Conservation (phyloP, 1,140 invertebrate species). For the Drosophila tsacasi region DNA sequence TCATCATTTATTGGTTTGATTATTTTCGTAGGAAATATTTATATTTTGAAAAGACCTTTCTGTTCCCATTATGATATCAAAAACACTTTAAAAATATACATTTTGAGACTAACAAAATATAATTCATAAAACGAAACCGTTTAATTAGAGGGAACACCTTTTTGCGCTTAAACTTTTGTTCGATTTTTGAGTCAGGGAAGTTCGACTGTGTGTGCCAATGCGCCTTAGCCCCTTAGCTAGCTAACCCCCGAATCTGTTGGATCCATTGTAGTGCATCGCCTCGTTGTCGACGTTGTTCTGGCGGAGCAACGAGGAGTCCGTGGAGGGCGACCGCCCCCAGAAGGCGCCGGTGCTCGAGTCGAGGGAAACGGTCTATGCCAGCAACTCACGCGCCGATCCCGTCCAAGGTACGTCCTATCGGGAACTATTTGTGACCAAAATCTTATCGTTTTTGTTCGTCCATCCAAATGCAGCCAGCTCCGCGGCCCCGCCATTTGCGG, state of each 20-base stretch:
- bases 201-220: conserved; percentile 4
- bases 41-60: too few species aligned
- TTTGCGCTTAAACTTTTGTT: neutral
- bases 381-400: conserved; percentile 86
- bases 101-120: too few species aligned
- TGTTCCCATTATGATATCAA: too few species aligned
- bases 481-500: conserved; percentile 66
- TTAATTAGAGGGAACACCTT: too few species aligned
- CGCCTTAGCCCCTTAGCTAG: neutral
- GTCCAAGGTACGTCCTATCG: conserved; percentile 87
- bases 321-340: conserved; percentile 88
- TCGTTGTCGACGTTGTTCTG: conserved; percentile 90
- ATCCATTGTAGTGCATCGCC: conserved; percentile 88
- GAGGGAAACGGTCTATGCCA: conserved; percentile 86
- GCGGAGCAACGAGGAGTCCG: conserved; percentile 90
- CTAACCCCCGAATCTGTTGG: conserved; percentile 19
- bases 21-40: too few species aligned
- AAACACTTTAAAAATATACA: too few species aligned
- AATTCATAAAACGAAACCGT: too few species aligned
- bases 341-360: conserved; percentile 88
- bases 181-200: neutral
- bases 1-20: too few species aligned
- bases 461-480: conserved; percentile 84
- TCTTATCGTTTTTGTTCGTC: conserved; percentile 84
- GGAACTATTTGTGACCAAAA: conserved; percentile 85